These are phyloP conservation scores for Chaetura pelagica DNA, from an alignment of 2,113 vertebrate genomes.

Conservation along the genomic window DNA sequence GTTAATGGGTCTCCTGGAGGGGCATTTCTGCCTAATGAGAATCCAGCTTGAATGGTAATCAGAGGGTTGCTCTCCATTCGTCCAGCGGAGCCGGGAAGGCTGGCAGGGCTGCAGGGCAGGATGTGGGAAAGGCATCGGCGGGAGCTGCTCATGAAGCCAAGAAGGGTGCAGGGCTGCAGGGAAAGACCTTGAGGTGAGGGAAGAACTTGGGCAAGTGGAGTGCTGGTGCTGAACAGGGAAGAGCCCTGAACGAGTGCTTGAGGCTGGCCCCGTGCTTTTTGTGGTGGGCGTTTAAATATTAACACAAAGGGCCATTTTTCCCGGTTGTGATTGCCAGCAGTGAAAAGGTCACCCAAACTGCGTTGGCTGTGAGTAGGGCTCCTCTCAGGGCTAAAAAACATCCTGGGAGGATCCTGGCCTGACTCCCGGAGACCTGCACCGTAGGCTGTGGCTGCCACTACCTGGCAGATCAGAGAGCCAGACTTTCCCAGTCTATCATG, in stretches of 20 bases:
- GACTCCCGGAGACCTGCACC: not conserved
- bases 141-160: not conserved
- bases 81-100: not conserved
- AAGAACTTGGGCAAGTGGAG: not conserved
- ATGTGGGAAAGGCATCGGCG: not conserved
- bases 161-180: not conserved
- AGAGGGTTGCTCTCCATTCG: not conserved
- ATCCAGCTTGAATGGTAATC: constrained; percentile 60
- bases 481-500: not conserved
- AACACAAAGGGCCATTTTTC: not conserved
- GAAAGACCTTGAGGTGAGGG: not conserved
- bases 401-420: not conserved
- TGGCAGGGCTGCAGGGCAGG: not conserved
- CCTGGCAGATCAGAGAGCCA: not conserved
- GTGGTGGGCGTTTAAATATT: not conserved
- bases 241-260: accelerated
- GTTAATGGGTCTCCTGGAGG: constrained; percentile 73
- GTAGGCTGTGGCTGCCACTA: not conserved
- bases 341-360: not conserved
- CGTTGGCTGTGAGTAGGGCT: not conserved
- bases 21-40: constrained; percentile 67
- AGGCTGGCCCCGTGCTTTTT: not conserved
- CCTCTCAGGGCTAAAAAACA: not conserved
- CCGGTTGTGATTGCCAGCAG: not conserved
- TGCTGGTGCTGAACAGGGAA: not conserved